phyloP scores from a whole-genome alignment of 2,888 invertebrate species.

The Aphodius granarius region DNA sequence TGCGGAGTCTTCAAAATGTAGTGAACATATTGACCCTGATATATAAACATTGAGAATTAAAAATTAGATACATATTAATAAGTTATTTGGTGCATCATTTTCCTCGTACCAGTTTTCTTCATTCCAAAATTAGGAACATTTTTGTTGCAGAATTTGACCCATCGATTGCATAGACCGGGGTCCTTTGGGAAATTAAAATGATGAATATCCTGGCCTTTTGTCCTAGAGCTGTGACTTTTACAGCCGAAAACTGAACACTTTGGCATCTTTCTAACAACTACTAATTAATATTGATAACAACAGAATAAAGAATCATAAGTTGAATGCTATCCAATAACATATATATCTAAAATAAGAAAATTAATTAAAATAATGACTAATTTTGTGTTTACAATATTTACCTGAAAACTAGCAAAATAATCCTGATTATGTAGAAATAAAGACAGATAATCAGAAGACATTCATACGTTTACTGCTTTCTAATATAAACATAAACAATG shows the following conservation, averaged over 20 bases:
- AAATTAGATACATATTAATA: background rate
- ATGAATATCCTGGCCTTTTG: background rate
- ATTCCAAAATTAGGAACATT: slow-evolving; percentile 5
- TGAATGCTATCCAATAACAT: too few relatives aligned
- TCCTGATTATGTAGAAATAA: too few relatives aligned
- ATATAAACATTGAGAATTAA: background rate
- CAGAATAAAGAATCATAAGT: too few relatives aligned
- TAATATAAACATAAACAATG: too few relatives aligned
- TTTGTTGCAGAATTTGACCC: background rate
- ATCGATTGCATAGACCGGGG: background rate
- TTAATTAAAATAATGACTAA: too few relatives aligned
- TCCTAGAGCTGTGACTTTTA: background rate
- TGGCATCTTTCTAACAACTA: background rate
- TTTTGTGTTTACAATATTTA: too few relatives aligned
- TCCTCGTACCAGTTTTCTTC: slow-evolving; percentile 11
- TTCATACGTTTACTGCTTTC: too few relatives aligned
- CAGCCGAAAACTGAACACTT: background rate
- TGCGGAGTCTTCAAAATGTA: background rate
- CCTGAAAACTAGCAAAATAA: too few relatives aligned
- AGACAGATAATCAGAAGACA: too few relatives aligned
- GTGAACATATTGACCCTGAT: background rate
- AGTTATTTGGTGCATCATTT: too few relatives aligned
- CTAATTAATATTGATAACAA: too few relatives aligned
- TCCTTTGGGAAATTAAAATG: background rate
- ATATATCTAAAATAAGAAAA: too few relatives aligned